Evolutionary conservation across 1,140 invertebrate genomes (phyloP).

Genomic region (Eueides isabella): DNA sequence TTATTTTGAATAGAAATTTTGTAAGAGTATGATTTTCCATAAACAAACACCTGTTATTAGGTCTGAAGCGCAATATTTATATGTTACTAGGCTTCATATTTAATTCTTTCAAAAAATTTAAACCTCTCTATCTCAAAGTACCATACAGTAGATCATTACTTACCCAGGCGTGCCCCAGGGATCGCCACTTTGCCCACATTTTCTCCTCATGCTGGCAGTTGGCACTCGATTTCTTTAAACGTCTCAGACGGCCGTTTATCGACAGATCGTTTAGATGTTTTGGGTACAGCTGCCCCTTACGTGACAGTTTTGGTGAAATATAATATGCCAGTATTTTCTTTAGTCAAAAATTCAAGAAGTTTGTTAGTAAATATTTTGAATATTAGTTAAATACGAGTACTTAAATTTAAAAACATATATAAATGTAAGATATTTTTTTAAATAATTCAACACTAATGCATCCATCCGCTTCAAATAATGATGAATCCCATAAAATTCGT

Average conservation of each 20-base stretch:
- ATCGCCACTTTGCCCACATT: slow-evolving; percentile 28
- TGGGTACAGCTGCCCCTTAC: slow-evolving; percentile 5
- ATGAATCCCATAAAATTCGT: too few species aligned
- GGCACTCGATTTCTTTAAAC: slow-evolving; percentile 31
- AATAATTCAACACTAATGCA: too few species aligned
- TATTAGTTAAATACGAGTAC: neutral
- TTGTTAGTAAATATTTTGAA: neutral
- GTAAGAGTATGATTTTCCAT: too few species aligned
- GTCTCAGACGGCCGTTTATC: slow-evolving; percentile 23
- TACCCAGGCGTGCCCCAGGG: slow-evolving; percentile 23
- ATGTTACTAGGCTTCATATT: neutral
- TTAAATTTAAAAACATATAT: too few species aligned
- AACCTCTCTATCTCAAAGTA: neutral
- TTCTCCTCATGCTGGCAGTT: slow-evolving; percentile 13
- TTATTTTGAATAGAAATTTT: too few species aligned
- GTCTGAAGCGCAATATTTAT: neutral
- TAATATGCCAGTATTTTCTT: neutral
- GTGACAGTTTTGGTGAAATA: slow-evolving; percentile 1
- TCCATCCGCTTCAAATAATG: too few species aligned
- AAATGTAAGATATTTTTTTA: too few species aligned
- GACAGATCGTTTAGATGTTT: slow-evolving; percentile 31
- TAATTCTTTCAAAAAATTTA: neutral
- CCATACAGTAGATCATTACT: slow-evolving; percentile 3
- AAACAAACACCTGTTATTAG: too few species aligned
- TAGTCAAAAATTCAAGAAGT: neutral